Evolutionary conservation across 2,113 vertebrate genomes (phyloP).

Genomic region (Tenebrosternarchus preto): DNA sequence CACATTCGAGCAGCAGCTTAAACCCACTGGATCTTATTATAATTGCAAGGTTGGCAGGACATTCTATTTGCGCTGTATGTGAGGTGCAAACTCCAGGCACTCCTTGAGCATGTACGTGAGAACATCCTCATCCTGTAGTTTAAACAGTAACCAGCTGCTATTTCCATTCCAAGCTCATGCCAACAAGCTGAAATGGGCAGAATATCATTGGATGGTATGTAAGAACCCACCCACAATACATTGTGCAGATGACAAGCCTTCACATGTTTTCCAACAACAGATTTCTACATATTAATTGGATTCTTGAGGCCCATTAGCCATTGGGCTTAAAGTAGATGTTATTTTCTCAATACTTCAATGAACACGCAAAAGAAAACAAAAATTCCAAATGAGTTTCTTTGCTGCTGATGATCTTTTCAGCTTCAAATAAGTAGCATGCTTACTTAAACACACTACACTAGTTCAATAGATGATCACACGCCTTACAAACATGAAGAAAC

Average conservation of each 20-base stretch:
- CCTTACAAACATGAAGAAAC: too few species aligned
- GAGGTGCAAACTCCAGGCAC: conserved; percentile 50
- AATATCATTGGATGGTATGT: conserved; percentile 23
- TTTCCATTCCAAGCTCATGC: conserved; percentile 77
- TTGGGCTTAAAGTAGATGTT: background rate
- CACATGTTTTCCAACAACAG: conserved; percentile 2
- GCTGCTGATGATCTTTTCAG: background rate
- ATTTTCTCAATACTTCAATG: background rate
- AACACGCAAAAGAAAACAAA: too few species aligned
- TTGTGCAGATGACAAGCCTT: conserved; percentile 24
- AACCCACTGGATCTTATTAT: conserved; percentile 41
- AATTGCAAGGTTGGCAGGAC: conserved; percentile 36
- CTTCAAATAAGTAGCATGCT: background rate
- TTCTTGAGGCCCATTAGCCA: background rate
- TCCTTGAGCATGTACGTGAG: conserved; percentile 73
- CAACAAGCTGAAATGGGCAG: conserved; percentile 53
- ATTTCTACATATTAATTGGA: background rate
- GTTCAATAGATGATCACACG: too few species aligned
- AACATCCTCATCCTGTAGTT: conserved; percentile 70
- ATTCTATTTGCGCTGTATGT: conserved; percentile 36
- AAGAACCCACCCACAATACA: conserved; percentile 21
- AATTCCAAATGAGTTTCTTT: background rate
- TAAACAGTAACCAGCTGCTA: conserved; percentile 76
- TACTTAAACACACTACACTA: too few species aligned
- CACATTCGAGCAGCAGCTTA: conserved; percentile 34